Evolutionary conservation across 37 sponge, comb jelly and placozoan species (phyloP).

Genomic region (Axinella damicornis): DNA sequence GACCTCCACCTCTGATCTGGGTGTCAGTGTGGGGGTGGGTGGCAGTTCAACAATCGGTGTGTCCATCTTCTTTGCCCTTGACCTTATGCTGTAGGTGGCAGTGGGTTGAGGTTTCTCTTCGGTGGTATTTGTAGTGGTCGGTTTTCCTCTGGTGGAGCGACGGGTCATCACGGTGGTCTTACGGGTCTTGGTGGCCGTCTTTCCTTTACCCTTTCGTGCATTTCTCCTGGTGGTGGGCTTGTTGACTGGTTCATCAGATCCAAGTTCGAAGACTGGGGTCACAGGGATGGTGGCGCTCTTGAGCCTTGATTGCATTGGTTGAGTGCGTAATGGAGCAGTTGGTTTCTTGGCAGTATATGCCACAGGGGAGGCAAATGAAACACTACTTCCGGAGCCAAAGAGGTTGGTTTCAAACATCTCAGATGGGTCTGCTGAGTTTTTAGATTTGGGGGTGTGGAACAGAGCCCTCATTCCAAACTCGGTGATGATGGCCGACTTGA

Average conservation of each 20-base stretch:
- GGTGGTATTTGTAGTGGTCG: not conserved
- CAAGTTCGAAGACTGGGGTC: not conserved
- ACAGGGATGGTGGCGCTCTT: not conserved
- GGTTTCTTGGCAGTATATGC: slow-evolving; percentile 50
- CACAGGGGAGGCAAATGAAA: slow-evolving; percentile 59
- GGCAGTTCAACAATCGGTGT: not conserved
- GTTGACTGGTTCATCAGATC: not conserved
- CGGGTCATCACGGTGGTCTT: not conserved
- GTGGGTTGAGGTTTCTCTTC: not conserved
- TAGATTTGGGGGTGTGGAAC: slow-evolving; percentile 38
- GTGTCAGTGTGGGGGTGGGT: not conserved
- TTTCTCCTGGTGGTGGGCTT: not conserved
- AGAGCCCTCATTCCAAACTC: slow-evolving; percentile 21
- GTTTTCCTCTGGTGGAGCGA: not conserved
- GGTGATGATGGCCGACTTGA: not conserved
- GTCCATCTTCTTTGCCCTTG: not conserved
- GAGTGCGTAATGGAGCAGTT: not conserved
- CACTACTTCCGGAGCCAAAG: slow-evolving; percentile 11
- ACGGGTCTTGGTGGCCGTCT: not conserved
- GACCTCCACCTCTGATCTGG: too few relatives aligned
- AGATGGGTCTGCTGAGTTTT: slow-evolving; percentile 15
- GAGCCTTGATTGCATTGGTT: not conserved
- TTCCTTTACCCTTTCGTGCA: not conserved
- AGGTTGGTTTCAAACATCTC: slow-evolving; percentile 16
- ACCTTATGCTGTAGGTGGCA: slow-evolving; percentile 2